phyloP scores from a whole-genome alignment of 2,797 vertebrate species.

The Catharus ustulatus region DNA sequence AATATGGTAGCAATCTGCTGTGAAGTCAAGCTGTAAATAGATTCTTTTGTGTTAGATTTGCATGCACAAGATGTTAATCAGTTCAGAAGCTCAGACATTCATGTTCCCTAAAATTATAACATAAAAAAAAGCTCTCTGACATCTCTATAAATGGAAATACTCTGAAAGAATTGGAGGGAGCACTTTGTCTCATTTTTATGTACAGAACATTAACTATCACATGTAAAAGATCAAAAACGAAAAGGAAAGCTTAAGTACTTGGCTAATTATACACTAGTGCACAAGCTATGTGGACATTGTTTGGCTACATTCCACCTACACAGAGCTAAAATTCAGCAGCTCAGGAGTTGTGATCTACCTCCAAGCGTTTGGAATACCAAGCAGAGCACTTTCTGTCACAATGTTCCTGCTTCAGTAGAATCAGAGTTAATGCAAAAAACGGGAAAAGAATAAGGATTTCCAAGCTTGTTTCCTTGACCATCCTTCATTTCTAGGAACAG shows the following conservation, averaged over 20 bases:
- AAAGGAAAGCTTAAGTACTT: constrained; percentile 2
- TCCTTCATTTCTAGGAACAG: neutral
- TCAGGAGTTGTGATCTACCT: neutral
- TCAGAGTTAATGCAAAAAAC: neutral
- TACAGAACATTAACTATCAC: constrained; percentile 5
- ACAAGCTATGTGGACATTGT: neutral
- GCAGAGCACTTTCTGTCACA: neutral
- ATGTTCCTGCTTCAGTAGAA: neutral
- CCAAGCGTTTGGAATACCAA: neutral
- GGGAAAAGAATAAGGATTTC: neutral
- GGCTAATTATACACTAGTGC: neutral
- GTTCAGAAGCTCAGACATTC: constrained; percentile 52
- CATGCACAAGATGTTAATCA: constrained; percentile 53
- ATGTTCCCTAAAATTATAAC: constrained; percentile 36
- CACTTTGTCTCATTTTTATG: constrained; percentile 15
- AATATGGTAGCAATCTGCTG: constrained; percentile 63
- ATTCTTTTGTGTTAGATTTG: constrained; percentile 60
- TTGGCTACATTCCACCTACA: constrained; percentile 20
- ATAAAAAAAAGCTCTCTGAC: constrained; percentile 33
- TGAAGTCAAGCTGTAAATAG: constrained; percentile 71
- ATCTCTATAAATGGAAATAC: constrained; percentile 51
- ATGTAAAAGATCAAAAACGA: constrained; percentile 30
- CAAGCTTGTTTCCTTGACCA: neutral
- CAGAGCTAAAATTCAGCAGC: neutral
- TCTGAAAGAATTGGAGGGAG: neutral